Conservation (phyloP, 2,888 invertebrate genomes). For the Muscina levida region DNA sequence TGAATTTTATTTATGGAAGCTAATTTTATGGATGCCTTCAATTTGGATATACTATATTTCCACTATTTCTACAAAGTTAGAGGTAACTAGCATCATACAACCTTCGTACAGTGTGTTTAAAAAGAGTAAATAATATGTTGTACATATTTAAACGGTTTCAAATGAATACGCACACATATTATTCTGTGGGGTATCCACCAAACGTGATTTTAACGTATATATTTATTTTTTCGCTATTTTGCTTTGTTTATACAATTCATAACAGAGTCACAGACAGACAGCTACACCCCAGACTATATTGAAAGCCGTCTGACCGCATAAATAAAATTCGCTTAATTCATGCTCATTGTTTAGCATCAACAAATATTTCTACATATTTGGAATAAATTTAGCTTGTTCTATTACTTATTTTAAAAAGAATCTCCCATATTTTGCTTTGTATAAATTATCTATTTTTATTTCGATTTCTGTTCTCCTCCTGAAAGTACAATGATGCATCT, state of each 20-base stretch:
- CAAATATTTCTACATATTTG: conserved; percentile 19
- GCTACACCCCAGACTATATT: neutral
- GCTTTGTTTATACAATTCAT: conserved; percentile 18
- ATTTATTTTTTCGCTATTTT: neutral
- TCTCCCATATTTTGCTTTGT: neutral
- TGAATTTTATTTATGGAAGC: too few relatives aligned
- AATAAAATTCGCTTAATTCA: conserved; percentile 10
- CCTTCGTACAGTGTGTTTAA: too few relatives aligned
- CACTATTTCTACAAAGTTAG: too few relatives aligned
- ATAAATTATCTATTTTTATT: conserved; percentile 3
- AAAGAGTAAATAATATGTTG: too few relatives aligned
- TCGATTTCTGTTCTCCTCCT: neutral
- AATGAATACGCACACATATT: too few relatives aligned
- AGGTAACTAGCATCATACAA: too few relatives aligned
- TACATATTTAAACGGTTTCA: too few relatives aligned
- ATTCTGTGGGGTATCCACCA: too few relatives aligned
- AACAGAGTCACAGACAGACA: conserved; percentile 4
- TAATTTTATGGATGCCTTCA: too few relatives aligned
- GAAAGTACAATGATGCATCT: neutral
- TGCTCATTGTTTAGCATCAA: conserved; percentile 5
- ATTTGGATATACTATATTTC: too few relatives aligned
- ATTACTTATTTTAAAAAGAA: neutral
- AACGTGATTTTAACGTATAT: conserved; percentile 2
- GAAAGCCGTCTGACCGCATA: neutral
- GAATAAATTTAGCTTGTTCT: conserved; percentile 21